Evolutionary conservation across 2,888 invertebrate species (phyloP), one percentile per base, ranked within the genome.

Genomic region (Drosophila pseudotalamancana): DNA sequence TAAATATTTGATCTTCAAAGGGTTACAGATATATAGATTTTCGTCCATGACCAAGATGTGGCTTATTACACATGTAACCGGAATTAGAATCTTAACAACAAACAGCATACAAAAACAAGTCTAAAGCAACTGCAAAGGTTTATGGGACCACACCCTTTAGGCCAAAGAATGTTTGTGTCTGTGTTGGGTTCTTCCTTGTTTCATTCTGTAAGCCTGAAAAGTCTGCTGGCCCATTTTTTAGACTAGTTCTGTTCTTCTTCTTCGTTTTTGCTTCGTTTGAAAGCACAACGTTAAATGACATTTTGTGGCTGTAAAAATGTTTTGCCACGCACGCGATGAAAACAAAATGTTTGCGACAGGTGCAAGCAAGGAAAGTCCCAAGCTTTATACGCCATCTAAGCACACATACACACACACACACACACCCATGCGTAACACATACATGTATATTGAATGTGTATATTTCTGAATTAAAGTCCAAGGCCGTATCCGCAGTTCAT

Each of bases 251-350:
- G 16, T 8, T 8, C 16, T 16, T 35, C 4, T 1, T 34, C 16
- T 1, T 34, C 3, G 25, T 29, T n/a, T 18, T 25, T 42, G 37
- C 49, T 25, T 43, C 25, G 29, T 46, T 48, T 66, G 53, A 40
- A 59, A 54, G 56, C 66, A 78, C 61, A 67, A 73, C 63, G 63
- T 71, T 45, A 85, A 85, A 77, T 77, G 75, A 72, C 80, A 80
- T 82, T 82, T 85, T 85, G 86, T 82, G 85, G 59, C 68, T 70
- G 77, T 85, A 70, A 82, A 82, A 82, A 66, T 72, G 70, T 53
- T 68, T 64, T 64, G 60, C 72, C 72, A 82, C 72, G 83, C 82
- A 82, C 83, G 82, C 82, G 72, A 82, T 67, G 55, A 57, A 75
- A 42, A 51, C 45, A 61, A 80, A 83, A 62, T 46, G 53, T 60